A percentile compares a stretch with the other conserved stretches of the same genome.
Conservation (phyloP, 92 coral and sea anemone genomes). For the Zoanthus sociatus region DNA sequence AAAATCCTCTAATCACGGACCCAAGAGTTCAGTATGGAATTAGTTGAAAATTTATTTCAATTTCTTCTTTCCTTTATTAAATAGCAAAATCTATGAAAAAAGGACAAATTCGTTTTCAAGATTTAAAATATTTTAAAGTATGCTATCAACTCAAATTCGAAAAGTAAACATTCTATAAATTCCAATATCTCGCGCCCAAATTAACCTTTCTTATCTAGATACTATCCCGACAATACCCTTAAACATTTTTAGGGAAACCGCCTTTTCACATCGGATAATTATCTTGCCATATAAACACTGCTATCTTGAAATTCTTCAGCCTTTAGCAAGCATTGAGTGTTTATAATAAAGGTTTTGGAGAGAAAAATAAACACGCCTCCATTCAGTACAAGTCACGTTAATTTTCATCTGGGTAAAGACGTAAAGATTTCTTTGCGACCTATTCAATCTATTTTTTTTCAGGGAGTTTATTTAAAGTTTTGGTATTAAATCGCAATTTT, state of each 20-base stretch:
- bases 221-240: slow-evolving; percentile 39
- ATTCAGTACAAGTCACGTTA: background rate
- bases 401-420: background rate
- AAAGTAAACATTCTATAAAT: slow-evolving; percentile 33
- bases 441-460: background rate
- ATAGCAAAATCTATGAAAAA: background rate
- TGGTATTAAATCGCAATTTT: too few species aligned
- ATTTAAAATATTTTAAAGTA: background rate
- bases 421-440: too few species aligned
- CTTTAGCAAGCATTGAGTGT: slow-evolving; percentile 29
- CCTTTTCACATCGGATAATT: slow-evolving; percentile 43
- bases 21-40: background rate
- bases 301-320: slow-evolving; percentile 27
- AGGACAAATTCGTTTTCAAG: background rate
- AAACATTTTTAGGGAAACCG: slow-evolving; percentile 31
- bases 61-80: background rate
- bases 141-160: background rate
- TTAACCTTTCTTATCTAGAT: slow-evolving; percentile 44
- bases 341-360: slow-evolving; percentile 30
- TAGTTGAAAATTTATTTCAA: background rate
- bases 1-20: background rate
- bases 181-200: slow-evolving; percentile 30
- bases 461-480: too few species aligned
- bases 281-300: slow-evolving; percentile 39
- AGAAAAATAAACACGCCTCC: slow-evolving; percentile 33